A percentile compares a stretch with the other conserved stretches of the same genome.
Conservation (phyloP, 2,113 vertebrate genomes). For the Sphyrna mokarran region DNA sequence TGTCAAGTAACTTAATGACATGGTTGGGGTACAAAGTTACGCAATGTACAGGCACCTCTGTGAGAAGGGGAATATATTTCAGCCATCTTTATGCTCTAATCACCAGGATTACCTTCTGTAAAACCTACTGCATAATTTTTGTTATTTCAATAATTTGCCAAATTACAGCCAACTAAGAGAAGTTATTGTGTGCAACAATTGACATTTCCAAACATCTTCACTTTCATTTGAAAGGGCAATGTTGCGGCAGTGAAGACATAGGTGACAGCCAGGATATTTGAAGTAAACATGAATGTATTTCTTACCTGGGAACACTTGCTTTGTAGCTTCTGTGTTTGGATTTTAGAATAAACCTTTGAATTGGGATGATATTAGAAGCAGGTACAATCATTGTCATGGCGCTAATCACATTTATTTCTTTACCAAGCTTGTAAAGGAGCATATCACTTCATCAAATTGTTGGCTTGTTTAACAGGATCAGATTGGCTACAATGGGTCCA, state of each 20-base stretch:
- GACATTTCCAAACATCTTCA: neutral
- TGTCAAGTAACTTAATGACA: neutral
- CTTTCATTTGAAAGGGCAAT: neutral
- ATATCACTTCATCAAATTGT: neutral
- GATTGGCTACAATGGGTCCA: neutral
- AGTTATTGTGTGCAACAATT: neutral
- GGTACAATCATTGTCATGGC: neutral
- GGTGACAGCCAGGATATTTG: neutral
- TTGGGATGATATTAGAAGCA: neutral
- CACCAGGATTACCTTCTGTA: neutral
- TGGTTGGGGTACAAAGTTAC: neutral
- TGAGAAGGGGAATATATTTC: neutral
- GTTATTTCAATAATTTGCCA: neutral
- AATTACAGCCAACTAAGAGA: neutral
- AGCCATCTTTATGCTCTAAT: neutral
- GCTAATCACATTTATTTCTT: neutral
- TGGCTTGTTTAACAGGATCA: neutral
- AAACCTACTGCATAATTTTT: neutral
- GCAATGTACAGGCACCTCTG: neutral
- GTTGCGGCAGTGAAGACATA: neutral
- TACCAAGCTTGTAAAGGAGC: neutral
- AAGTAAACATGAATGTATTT: neutral
- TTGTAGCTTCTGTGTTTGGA: neutral
- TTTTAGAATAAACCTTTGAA: neutral
- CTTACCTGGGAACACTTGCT: neutral